These are phyloP conservation scores for Paramuricea clavata DNA, from an alignment of 92 coral and sea anemone genomes.

Conservation along the genomic window DNA sequence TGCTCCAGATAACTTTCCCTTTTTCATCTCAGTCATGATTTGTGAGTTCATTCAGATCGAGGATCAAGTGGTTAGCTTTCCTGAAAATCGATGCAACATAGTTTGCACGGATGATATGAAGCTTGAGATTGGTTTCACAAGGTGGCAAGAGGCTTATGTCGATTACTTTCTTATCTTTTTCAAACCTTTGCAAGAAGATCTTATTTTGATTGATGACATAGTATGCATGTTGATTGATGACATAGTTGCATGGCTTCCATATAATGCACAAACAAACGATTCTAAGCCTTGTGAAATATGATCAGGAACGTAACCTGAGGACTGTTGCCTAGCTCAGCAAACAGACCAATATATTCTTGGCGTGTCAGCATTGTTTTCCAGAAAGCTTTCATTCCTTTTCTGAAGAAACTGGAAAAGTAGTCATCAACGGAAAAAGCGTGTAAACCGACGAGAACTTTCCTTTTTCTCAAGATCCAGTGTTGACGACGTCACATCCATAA, in stretches of 20 bases:
- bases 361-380: constrained; percentile 7
- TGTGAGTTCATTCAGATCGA: not conserved
- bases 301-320: not conserved
- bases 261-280: constrained; percentile 2
- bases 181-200: constrained; percentile 15
- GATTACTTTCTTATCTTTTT: constrained; percentile 1
- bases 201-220: too few species aligned
- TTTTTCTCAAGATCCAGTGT: not conserved
- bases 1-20: too few species aligned
- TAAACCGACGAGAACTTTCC: not conserved
- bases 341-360: not conserved
- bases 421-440: constrained; percentile 28
- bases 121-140: too few species aligned
- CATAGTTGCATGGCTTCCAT: not conserved
- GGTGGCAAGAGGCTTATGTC: constrained; percentile 24
- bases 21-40: constrained; percentile 20
- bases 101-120: not conserved
- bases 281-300: not conserved
- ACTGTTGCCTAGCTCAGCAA: constrained; percentile 2
- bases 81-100: constrained; percentile 12
- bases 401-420: constrained; percentile 3
- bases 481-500: too few species aligned
- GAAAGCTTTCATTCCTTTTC: constrained; percentile 13
- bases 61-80: too few species aligned
- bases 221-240: not conserved